A percentile compares a stretch with the other conserved stretches of the same genome.
Evolutionary conservation across 2,113 vertebrate genomes (phyloP).

Genomic region (Telmatochromis brichardi): DNA sequence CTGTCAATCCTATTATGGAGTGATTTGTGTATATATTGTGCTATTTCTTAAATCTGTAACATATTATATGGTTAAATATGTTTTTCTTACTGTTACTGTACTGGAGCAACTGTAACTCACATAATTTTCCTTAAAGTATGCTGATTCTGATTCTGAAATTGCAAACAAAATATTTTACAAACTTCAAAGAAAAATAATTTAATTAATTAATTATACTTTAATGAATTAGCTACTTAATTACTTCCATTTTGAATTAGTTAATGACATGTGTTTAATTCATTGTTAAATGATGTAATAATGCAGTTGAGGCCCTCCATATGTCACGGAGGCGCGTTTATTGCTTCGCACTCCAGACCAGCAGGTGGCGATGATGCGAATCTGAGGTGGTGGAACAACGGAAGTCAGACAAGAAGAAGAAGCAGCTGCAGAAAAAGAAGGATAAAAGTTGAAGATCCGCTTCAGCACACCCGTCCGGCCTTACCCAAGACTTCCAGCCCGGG

Average conservation of each 20-base stretch:
- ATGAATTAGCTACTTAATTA: neutral
- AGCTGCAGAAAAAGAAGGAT: neutral
- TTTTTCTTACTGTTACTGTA: neutral
- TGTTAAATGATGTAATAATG: neutral
- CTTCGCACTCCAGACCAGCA: neutral
- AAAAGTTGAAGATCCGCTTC: fast-evolving
- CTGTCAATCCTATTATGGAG: neutral
- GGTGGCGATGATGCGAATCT: neutral
- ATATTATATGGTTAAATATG: neutral
- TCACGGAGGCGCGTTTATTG: neutral
- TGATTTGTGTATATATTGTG: neutral
- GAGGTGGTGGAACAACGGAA: neutral
- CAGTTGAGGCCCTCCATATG: fast-evolving
- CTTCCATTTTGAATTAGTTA: neutral
- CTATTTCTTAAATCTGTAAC: neutral
- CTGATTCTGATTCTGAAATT: neutral
- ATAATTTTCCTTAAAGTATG: fast-evolving
- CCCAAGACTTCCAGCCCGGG: neutral
- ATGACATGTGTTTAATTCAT: fast-evolving
- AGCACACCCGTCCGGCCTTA: fast-evolving
- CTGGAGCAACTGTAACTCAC: neutral
- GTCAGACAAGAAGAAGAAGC: neutral
- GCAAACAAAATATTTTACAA: neutral
- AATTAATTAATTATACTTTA: neutral
- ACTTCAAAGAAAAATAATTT: neutral